Base-by-base conservation (phyloP, 2,113 vertebrate species). In the Glareola pratincola region DNA sequence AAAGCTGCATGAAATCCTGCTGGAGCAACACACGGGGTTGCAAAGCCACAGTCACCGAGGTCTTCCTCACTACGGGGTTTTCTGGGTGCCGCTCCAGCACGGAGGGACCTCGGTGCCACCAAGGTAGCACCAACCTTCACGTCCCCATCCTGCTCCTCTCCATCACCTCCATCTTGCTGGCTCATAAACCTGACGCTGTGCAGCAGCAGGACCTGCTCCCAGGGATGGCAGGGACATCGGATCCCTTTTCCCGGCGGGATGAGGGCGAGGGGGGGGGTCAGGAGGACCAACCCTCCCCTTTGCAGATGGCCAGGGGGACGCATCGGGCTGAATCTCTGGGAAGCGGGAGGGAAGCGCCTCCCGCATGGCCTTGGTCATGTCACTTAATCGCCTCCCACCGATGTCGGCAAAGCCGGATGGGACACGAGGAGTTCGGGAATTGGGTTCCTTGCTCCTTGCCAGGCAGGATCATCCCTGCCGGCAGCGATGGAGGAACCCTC, bases 191-290 rank as follows among this genome's bases (percentile, higher is more conserved):
- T 7, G 14, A 10, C 2, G 15, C n/a, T 7, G 2, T 10, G 10
- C 13, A 45, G 27, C 45, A 29, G 36, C 0, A 0, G 62, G 30
- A 84, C 16, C 30, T 0, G 1, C 13, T 59, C 53, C 39, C 34
- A 2, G 3, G 20, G n/a, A 12, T 27, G 9, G 0, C 0, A 0
- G 80, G 34, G 56, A 26, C 7, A 5, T 32, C 1, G 1, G 27
- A 26, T 66, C 39, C 60, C 56, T 83, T 22, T 45, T 89, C 51
- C 60, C 1, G 1, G 26, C 0, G 1, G 51, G 47, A 39, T 29
- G 41, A 57, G 36, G 50, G 20, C 0, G 1, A 12, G 26, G 23
- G 5, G 20, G 20, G 2, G 20, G 5, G 3, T 22, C 57, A 26
- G 64, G 19, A 47, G 34, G 20, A 62, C 10, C 56, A n/a, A 4